Base-by-base conservation (phyloP, 1,140 invertebrate genomes). In the Melitaea cinxia region DNA sequence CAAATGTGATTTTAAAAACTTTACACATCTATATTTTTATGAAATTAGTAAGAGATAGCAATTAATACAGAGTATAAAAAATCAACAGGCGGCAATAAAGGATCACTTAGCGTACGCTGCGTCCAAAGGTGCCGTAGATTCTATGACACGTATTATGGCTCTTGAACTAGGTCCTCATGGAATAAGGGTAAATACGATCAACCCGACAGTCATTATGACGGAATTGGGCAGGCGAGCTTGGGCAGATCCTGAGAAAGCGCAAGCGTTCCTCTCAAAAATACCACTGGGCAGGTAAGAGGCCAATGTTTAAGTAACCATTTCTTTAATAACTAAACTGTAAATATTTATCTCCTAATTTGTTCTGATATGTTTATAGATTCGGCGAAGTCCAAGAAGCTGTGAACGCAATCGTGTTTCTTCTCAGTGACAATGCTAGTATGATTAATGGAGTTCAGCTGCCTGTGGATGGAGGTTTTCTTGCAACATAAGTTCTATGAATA, bases 141-240 rank as follows among this genome's bases (percentile, higher is more conserved):
- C 93, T 28, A 85, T 95, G 61, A 94, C 94, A 2, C 94, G 94
- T 75, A 93, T 94, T 0, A 95, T 97, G 94, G 97, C 97, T 0
- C 75, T 97, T 12, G 98, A 99, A 89, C 86, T 98, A n/a, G 97
- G 97, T 0, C 93, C 93, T 0, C 88, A 95, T 55, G 94, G 95
- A 60, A 98, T 99, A 70, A 93, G 98, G 24, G 95, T 97, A 0
- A 99, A 99, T 77, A 92, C 93, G 19, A 94, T 99, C 0, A 98
- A 98, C 91, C 98, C 98, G 1, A 98, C 96, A 0, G 97, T 97
- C 0, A 94, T 97, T 12, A 89, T 97, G 91, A 98, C 97, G 0
- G 95, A 95, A 52, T 95, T 99, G 95, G 97, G 97, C 0, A 92
- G 92, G 67, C 80, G 93, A 19, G 95, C 93, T 7, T 98, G 97